Evolutionary conservation across 2,797 vertebrate species (phyloP).

Genomic region (Menidia menidia): DNA sequence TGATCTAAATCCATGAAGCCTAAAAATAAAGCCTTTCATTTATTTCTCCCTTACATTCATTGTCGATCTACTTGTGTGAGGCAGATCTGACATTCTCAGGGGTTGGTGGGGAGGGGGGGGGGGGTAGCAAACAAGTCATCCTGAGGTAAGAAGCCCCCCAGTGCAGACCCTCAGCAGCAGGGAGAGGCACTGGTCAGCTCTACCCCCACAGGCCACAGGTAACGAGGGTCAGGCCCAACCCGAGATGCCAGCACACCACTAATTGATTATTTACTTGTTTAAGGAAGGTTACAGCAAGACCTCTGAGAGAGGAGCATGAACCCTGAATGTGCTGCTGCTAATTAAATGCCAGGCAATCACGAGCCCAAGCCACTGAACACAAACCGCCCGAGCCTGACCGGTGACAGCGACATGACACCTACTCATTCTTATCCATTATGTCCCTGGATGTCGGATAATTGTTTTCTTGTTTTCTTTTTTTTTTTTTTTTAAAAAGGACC

Average conservation of each 20-base stretch:
- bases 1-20: conserved; percentile 9
- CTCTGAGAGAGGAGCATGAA: neutral
- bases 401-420: no score
- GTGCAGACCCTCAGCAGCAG: no score
- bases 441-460: conserved; percentile 10
- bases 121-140: no score
- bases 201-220: conserved; percentile 23
- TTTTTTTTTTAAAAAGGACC: no score
- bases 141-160: no score
- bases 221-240: conserved; percentile 7
- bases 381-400: neutral
- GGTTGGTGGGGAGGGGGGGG: neutral
- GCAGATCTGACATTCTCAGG: neutral
- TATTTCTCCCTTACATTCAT: no score
- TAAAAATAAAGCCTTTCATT: no score
- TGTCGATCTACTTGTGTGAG: no score
- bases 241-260: neutral
- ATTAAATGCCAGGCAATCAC: conserved; percentile 19
- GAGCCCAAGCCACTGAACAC: neutral
- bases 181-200: no score
- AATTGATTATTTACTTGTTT: conserved; percentile 13
- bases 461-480: no score
- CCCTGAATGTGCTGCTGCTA: neutral
- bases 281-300: neutral
- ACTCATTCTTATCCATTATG: conserved; percentile 47